Percentiles rank a stretch among this genome's conserved stretches.
Evolutionary conservation across 2,113 vertebrate genomes (phyloP).

Genomic region (Thunnus maccoyii): DNA sequence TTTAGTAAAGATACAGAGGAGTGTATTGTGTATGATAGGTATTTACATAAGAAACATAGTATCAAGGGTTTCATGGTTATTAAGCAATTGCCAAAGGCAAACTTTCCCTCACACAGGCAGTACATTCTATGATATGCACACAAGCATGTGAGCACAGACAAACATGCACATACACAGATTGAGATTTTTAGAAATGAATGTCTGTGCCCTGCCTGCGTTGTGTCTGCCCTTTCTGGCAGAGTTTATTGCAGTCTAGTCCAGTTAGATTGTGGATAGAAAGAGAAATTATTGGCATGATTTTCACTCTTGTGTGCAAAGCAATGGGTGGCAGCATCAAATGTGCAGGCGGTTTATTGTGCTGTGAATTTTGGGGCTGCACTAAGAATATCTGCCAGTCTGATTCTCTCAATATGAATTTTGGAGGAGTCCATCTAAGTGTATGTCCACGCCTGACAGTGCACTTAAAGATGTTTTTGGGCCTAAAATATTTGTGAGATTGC

Average conservation of each 20-base stretch:
- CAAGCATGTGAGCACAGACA: not conserved
- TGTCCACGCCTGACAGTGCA: slow-evolving; percentile 34
- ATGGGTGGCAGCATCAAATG: slow-evolving; percentile 45
- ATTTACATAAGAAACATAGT: slow-evolving; percentile 14
- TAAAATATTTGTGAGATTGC: slow-evolving; percentile 78
- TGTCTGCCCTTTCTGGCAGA: slow-evolving; percentile 59
- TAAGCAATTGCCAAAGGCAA: not conserved
- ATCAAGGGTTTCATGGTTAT: slow-evolving; percentile 6
- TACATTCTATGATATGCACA: not conserved
- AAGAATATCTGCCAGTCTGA: slow-evolving; percentile 41
- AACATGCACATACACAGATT: slow-evolving; percentile 26
- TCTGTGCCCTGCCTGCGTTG: slow-evolving; percentile 34
- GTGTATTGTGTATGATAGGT: slow-evolving; percentile 13
- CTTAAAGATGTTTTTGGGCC: slow-evolving; percentile 55
- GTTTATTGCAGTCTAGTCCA: slow-evolving; percentile 33
- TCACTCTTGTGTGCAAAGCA: slow-evolving; percentile 50
- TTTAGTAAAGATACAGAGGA: slow-evolving; percentile 36
- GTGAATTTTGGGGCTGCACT: slow-evolving; percentile 21
- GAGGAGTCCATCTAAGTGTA: slow-evolving; percentile 25
- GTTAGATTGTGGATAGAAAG: slow-evolving; percentile 56
- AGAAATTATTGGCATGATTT: slow-evolving; percentile 59
- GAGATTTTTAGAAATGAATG: slow-evolving; percentile 34
- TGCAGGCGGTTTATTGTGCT: slow-evolving; percentile 41
- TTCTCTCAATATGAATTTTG: slow-evolving; percentile 44
- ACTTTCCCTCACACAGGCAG: not conserved